Base-by-base conservation (phyloP, 2,113 vertebrate species). In the Cnemophilus loriae region DNA sequence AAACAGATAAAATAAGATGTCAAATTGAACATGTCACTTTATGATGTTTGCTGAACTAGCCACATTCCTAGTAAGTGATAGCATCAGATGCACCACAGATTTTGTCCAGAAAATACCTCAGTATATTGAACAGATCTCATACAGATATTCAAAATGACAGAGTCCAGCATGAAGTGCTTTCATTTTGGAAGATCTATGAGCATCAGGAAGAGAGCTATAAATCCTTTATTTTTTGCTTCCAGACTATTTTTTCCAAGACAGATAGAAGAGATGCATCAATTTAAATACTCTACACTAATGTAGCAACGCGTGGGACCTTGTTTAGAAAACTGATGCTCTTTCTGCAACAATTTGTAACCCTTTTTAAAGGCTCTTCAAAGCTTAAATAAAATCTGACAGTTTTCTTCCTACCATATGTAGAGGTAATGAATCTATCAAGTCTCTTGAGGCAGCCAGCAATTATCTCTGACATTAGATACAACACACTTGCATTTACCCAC, bases 331-430 rank as follows among this genome's bases (percentile, higher is more conserved):
- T 55, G 87, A 94, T 90, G 93, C 90, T 89, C 77, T 91, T 92
- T 96, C 84, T 97, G 59, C 4, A 5, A 94, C 4, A 7, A 93
- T 59, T 89, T 95, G 84, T 77, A 77, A 85, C 82, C 88, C 71
- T 53, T 74, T 95, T 80, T 86, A 85, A 87, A 83, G 71, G 56
- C 47, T 90, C 35, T 83, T 92, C 85, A 94, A 90, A 90, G 79
- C 52, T 92, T 90, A 91, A 93, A 95, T 94, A 93, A 90, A 96
- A 95, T 74, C 63, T 95, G 93, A 80, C 95, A 96, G 82, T 71
- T 91, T 94, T 93, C 85, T 86, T 90, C 56, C 79, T 75, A 90
- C 85, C 90, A 95, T 95, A 96, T 92, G 87, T 90, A 88, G 88
- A 93, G 71, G 85, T 90, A 96, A 92, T 93, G 92, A 96, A 93